phyloP scores from a whole-genome alignment of 2,113 vertebrate species.

The Tympanuchus pallidicinctus region DNA sequence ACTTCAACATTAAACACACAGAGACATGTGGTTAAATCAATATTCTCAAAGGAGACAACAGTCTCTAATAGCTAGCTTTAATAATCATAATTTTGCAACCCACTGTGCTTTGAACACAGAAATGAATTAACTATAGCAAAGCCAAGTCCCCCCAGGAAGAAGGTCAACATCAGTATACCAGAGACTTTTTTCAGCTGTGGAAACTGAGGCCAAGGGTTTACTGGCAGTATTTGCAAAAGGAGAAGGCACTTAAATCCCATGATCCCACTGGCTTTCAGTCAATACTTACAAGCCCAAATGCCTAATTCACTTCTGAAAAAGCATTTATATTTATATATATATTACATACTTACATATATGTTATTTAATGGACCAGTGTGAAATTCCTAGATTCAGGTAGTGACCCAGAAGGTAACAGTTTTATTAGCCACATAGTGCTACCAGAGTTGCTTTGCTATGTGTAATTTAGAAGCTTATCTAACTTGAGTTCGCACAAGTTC shows the following conservation, averaged over 20 bases:
- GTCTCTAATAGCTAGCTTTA: conserved; percentile 38
- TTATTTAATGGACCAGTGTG: not conserved
- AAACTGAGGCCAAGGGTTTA: not conserved
- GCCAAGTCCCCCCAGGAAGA: not conserved
- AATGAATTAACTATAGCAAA: not conserved
- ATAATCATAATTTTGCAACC: conserved; percentile 31
- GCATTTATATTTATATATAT: not conserved
- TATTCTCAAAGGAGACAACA: conserved; percentile 31
- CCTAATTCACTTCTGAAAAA: not conserved
- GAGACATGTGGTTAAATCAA: conserved; percentile 33
- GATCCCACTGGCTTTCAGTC: accelerated
- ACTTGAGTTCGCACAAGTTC: not conserved
- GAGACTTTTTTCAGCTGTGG: not conserved
- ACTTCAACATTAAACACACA: conserved; percentile 41
- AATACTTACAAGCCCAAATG: not conserved
- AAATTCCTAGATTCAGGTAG: not conserved
- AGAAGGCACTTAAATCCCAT: not conserved
- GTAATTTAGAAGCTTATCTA: not conserved
- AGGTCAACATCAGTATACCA: not conserved
- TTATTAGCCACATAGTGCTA: not conserved
- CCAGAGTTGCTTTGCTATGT: not conserved
- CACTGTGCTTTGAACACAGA: conserved; percentile 14
- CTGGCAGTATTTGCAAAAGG: not conserved
- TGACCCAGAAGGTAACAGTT: not conserved
- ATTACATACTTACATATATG: too few relatives aligned